These are phyloP conservation scores for Archilochus colubris DNA, from an alignment of 2,113 vertebrate genomes.

Conservation along the genomic window DNA sequence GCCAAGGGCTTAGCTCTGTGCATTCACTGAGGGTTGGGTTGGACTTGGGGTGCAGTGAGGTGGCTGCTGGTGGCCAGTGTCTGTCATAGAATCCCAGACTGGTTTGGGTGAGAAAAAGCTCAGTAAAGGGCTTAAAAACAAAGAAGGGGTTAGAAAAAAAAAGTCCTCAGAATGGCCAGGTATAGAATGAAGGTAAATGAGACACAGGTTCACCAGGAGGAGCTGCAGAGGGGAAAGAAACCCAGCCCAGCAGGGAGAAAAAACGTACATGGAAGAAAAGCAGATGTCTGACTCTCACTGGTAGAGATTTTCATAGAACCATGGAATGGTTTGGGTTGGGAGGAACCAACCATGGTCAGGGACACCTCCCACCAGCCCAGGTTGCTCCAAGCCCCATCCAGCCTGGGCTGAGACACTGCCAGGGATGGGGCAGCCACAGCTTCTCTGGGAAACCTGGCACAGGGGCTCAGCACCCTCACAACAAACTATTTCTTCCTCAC, in stretches of 20 bases:
- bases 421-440: too few species aligned
- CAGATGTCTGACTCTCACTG: fast-evolving
- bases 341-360: too few species aligned
- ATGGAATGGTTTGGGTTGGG: too few species aligned
- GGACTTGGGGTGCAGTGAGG: background rate
- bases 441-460: too few species aligned
- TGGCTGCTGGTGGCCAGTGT: background rate
- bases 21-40: background rate
- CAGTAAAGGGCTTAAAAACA: background rate
- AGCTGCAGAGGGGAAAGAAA: background rate
- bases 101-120: too few species aligned
- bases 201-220: background rate
- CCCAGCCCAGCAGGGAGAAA: background rate
- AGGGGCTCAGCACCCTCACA: too few species aligned
- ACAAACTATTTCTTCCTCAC: too few species aligned
- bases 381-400: too few species aligned
- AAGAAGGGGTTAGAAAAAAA: background rate
- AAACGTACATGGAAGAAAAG: fast-evolving
- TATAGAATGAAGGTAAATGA: background rate
- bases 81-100: background rate
- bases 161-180: background rate
- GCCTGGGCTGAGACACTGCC: too few species aligned
- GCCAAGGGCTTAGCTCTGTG: background rate
- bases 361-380: too few species aligned
- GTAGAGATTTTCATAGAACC: background rate